These are phyloP conservation scores for Etheostoma perlongum DNA, from an alignment of 2,797 vertebrate genomes.

Conservation along the genomic window DNA sequence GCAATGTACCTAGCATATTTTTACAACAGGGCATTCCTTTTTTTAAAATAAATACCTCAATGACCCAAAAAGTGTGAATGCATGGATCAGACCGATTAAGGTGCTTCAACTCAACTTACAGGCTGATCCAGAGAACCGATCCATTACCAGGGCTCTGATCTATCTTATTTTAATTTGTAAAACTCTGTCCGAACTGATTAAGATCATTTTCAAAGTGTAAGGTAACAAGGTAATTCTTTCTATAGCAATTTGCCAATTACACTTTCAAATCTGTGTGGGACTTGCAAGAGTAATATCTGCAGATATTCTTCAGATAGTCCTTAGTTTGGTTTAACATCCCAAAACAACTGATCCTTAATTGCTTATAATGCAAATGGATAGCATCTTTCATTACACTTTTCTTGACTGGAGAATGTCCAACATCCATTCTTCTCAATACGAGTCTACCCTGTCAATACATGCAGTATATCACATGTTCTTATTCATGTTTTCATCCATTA, in stretches of 20 bases:
- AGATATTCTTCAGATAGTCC: too few relatives aligned
- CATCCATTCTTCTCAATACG: neutral
- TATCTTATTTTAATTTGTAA: neutral
- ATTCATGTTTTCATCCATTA: slow-evolving; percentile 10
- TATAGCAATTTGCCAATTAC: too few relatives aligned
- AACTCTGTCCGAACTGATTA: neutral
- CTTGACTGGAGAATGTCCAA: neutral
- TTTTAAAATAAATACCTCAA: neutral
- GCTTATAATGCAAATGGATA: neutral
- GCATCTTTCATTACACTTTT: too few relatives aligned
- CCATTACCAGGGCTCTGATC: neutral
- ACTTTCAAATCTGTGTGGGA: too few relatives aligned
- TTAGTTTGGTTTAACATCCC: too few relatives aligned
- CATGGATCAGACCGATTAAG: neutral
- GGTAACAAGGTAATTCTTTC: neutral
- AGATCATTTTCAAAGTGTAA: neutral
- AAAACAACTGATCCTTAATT: neutral
- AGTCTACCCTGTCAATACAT: neutral
- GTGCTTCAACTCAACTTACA: neutral
- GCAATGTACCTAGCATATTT: too few relatives aligned
- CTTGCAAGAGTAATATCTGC: too few relatives aligned
- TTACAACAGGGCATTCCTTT: neutral
- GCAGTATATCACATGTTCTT: neutral
- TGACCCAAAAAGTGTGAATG: neutral
- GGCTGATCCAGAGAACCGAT: neutral